These are phyloP conservation scores for Nephrotoma guestfalica DNA, from an alignment of 2,888 invertebrate species.

Conservation along the genomic window DNA sequence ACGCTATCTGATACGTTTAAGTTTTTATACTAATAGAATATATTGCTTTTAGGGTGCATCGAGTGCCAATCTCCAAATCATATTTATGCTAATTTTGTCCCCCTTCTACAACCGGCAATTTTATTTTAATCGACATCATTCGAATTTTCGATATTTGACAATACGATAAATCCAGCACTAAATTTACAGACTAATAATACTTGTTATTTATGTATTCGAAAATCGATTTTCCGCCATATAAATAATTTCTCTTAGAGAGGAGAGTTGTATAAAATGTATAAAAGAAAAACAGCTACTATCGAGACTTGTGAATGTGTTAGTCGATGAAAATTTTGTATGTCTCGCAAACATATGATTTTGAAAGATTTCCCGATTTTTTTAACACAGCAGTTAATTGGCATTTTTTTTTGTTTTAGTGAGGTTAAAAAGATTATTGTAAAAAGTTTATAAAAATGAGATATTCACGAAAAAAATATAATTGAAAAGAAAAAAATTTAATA, in stretches of 20 bases:
- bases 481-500: not conserved
- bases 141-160: not conserved
- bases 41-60: not conserved
- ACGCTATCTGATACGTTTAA: not conserved
- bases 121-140: not conserved
- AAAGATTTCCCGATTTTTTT: not conserved
- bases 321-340: not conserved
- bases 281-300: not conserved
- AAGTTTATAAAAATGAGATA: not conserved
- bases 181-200: not conserved
- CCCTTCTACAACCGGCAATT: not conserved
- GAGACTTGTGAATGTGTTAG: not conserved
- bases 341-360: conserved; percentile 3
- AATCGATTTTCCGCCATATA: not conserved
- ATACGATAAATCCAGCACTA: not conserved
- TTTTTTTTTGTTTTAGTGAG: not conserved
- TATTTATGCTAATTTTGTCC: not conserved
- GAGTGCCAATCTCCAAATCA: not conserved
- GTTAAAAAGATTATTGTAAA: not conserved
- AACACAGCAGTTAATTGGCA: not conserved
- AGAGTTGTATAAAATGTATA: not conserved
- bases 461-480: not conserved
- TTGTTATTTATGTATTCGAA: not conserved
- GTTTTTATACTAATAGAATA: not conserved
- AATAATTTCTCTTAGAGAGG: not conserved